phyloP scores from a whole-genome alignment of 1,140 invertebrate species.

The Chironomus striatipennis region DNA sequence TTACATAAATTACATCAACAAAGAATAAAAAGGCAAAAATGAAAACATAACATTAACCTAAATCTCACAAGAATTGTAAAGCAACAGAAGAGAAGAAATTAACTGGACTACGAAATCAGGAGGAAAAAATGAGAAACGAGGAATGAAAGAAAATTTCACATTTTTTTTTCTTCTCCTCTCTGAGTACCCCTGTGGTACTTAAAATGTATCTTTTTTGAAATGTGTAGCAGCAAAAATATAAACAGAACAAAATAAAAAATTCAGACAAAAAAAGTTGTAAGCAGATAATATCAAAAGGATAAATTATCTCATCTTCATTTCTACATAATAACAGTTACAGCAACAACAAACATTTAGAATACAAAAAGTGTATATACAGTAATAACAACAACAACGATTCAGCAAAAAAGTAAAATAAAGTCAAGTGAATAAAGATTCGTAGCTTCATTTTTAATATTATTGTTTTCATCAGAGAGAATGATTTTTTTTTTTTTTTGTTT shows the following conservation, averaged over 20 bases:
- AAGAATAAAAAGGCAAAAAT: background rate
- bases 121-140: background rate
- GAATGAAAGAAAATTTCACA: background rate
- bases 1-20: too few relatives aligned
- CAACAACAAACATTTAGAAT: background rate
- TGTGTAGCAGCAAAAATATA: too few relatives aligned
- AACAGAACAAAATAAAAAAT: too few relatives aligned
- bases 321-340: background rate
- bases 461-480: background rate
- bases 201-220: background rate
- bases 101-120: background rate
- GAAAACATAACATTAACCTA: background rate
- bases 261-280: background rate
- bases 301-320: constrained; percentile 16
- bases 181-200: background rate
- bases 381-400: too few relatives aligned
- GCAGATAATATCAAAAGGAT: constrained; percentile 19
- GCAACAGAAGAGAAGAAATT: too few relatives aligned
- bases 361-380: too few relatives aligned
- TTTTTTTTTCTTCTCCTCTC: background rate
- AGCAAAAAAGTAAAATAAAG: background rate
- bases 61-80: background rate
- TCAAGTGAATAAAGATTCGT: background rate
- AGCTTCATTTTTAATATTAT: too few relatives aligned
- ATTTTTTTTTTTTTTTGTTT: background rate